Evolutionary conservation across 2,113 vertebrate genomes (phyloP).

Genomic region (Bagarius yarrelli): DNA sequence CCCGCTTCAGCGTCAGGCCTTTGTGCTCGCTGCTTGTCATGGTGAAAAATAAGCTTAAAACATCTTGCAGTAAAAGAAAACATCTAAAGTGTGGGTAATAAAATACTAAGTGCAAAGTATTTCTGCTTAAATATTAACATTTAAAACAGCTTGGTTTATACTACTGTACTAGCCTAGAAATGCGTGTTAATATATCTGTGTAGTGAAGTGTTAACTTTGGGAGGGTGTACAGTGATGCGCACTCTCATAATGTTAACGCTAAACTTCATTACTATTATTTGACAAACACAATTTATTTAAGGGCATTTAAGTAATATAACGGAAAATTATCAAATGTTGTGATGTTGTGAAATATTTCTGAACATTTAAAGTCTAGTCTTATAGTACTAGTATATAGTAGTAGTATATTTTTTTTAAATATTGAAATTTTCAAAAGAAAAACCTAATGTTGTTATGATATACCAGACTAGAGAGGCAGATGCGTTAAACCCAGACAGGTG

Average conservation of each 20-base stretch:
- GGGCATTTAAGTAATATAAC: background rate
- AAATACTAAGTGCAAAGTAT: conserved; percentile 17
- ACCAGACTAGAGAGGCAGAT: no score
- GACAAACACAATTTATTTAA: background rate
- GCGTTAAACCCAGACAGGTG: no score
- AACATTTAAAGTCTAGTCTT: no score
- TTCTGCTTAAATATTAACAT: conserved; percentile 42
- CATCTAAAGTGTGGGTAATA: background rate
- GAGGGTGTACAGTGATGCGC: background rate
- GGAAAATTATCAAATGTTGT: background rate
- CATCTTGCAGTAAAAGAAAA: conserved; percentile 1
- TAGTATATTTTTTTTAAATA: no score
- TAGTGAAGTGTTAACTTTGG: background rate
- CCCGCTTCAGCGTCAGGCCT: conserved; percentile 55
- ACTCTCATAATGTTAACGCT: background rate
- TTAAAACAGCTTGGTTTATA: background rate
- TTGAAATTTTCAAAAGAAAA: no score
- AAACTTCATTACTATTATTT: background rate
- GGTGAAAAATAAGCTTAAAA: conserved; percentile 3
- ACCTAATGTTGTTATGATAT: no score
- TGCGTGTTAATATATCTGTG: background rate
- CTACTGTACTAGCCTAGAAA: background rate
- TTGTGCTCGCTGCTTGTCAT: conserved; percentile 50
- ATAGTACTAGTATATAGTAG: no score
- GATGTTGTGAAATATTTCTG: background rate